These are phyloP conservation scores for Malurus melanocephalus DNA, from an alignment of 2,113 vertebrate genomes.

Conservation along the genomic window DNA sequence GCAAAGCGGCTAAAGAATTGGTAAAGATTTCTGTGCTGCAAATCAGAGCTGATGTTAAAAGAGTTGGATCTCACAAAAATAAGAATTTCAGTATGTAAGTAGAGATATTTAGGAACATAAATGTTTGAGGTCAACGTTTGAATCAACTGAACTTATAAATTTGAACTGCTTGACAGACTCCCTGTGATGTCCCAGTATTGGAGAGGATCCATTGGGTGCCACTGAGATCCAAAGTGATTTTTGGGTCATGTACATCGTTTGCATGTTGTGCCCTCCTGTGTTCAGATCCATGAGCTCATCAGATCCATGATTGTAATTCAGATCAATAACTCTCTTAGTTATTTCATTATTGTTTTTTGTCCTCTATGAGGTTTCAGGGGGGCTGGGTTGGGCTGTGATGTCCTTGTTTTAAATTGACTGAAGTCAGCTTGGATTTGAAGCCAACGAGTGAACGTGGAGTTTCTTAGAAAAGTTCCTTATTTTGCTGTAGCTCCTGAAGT, in stretches of 20 bases:
- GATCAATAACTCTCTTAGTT: neutral
- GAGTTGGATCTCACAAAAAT: neutral
- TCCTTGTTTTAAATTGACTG: neutral
- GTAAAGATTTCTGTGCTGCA: neutral
- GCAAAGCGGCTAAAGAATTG: neutral
- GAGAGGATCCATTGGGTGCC: neutral
- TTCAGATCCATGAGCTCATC: neutral
- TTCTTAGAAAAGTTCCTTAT: neutral
- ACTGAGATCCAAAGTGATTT: neutral
- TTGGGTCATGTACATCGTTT: rapidly evolving
- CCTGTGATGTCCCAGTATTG: rapidly evolving
- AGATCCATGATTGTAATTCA: neutral
- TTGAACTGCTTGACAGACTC: neutral
- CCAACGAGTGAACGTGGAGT: neutral
- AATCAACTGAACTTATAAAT: neutral
- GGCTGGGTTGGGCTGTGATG: neutral
- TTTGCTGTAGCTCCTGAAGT: neutral
- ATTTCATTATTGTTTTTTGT: neutral
- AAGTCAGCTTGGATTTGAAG: neutral
- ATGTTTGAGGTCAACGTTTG: neutral
- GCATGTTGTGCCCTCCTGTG: rapidly evolving
- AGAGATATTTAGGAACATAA: neutral
- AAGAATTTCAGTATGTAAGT: neutral
- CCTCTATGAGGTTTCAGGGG: neutral
- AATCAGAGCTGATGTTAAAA: neutral